Base-by-base conservation (phyloP, 2,888 invertebrate species). In the Timema podura region DNA sequence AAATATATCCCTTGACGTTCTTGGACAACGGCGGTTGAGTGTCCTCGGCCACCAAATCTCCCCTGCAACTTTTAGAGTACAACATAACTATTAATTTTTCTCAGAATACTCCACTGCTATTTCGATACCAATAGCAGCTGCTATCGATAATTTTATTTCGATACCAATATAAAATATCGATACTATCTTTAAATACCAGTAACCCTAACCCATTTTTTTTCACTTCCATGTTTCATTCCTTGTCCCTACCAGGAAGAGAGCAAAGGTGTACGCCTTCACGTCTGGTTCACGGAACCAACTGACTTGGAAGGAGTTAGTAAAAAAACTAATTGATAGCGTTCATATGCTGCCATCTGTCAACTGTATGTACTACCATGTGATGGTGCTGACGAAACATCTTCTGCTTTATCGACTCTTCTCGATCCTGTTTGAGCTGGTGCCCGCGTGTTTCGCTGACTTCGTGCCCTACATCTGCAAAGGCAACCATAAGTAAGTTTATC, bases 251-350 rank as follows among this genome's bases (percentile, higher is more conserved):
- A 61, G 61, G 61, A 61, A n/a, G 16, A 11, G 5, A 13, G 44
- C 59, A 10, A n/a, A 13, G 16, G 61, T 61, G 61, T 61, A 61
- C 61, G 45, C 30, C 61, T 61, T 61, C 61, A 45, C 45, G 61
- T 61, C 61, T 10, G 61, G 61, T 10, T 8, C 61, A 9, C 30
- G 61, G 61, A 61, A 61, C 61, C 61, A 30, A 30, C 30, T 61
- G 44, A 61, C 0, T 5, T 61, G 61, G 61, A 8, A 13, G 5
- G 44, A 61, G 5, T 61, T 61, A 30, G 1, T 44, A 3, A 0
- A 13, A 7, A 11, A 44, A 16, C 44, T 13, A 30, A 16, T 5
- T 30, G 10, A 61, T 5, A 45, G 44, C 61, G 30, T 13, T 45
- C 6, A 13, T 11, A 45, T 61, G 30, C 45, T 45, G 44, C 61